Conservation (phyloP, 2,113 vertebrate genomes). For the Calidris pygmaea region DNA sequence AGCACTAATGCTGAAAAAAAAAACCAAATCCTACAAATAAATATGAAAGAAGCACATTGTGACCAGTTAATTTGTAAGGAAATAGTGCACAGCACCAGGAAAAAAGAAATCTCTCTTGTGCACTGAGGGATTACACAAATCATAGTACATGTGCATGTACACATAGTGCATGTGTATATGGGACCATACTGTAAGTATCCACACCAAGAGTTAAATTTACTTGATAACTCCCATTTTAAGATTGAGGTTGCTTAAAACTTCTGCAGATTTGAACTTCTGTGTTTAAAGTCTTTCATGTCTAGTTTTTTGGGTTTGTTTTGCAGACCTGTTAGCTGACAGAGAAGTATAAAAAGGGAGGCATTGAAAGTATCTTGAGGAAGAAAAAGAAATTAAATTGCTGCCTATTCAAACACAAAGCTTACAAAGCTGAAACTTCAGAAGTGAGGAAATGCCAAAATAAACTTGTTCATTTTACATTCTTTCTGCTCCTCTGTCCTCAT, state of each 20-base stretch:
- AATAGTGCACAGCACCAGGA: background rate
- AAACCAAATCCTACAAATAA: rapidly evolving
- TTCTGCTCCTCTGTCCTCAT: background rate
- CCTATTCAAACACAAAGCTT: background rate
- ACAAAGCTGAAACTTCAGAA: background rate
- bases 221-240: background rate
- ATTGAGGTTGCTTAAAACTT: background rate
- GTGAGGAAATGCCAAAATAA: background rate
- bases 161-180: background rate
- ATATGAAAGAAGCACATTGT: background rate
- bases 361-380: background rate
- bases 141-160: no score
- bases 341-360: background rate
- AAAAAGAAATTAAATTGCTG: background rate
- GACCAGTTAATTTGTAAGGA: background rate
- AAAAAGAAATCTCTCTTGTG: background rate
- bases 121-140: background rate
- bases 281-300: background rate
- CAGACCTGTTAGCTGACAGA: background rate
- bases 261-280: background rate
- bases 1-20: background rate
- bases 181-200: background rate
- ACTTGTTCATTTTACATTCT: background rate
- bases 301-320: no score
- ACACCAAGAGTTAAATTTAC: background rate